Evolutionary conservation across 2,797 vertebrate species (phyloP), one percentile per base, ranked within the genome.

Genomic region (Cossypha dichroa): DNA sequence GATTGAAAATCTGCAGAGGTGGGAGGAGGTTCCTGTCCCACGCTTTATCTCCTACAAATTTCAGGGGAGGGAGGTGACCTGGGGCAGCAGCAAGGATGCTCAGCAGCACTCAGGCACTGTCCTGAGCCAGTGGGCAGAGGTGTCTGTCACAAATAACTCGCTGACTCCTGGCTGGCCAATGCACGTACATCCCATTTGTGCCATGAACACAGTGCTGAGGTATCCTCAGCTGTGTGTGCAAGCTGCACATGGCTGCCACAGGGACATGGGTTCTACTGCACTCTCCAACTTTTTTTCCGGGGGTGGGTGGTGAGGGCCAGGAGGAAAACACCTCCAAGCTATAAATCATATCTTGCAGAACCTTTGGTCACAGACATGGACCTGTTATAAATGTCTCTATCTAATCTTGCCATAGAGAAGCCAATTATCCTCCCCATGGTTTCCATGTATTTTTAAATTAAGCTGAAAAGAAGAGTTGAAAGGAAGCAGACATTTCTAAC

Each of bases 401-500:
- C 70, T 83, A 94, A 93, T 91, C 73, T 78, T 66, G 36, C 64
- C 43, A 75, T 8, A 75, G 49, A 91, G 52, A 96, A 93, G 58
- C 69, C 25, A 40, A 90, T 91, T 94, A 79, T 81, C 76, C 51
- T 84, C 21, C 75, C 60, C 11, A 34, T 20, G 36, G 59, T 85
- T 94, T 90, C 69, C 89, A 60, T 60, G 13, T 78, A 76, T 52
- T 91, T 96, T 94, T 48, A 64, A 97, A 91, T 88, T 81, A 95
- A 86, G 69, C 69, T 90, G 73, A 78, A 94, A 88, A 94, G 67
- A 89, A 76, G 62, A 95, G 82, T 93, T 94, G 85, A 96, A 96
- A 94, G 89, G 67, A 91, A 91, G 45, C 33, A 73, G 82, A 67
- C 8, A 1, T 84, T 94, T 88, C 73, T 93, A 91, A 81, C 55